Conservation (phyloP, 2,797 vertebrate genomes). For the Gadopsis bispinosus region DNA sequence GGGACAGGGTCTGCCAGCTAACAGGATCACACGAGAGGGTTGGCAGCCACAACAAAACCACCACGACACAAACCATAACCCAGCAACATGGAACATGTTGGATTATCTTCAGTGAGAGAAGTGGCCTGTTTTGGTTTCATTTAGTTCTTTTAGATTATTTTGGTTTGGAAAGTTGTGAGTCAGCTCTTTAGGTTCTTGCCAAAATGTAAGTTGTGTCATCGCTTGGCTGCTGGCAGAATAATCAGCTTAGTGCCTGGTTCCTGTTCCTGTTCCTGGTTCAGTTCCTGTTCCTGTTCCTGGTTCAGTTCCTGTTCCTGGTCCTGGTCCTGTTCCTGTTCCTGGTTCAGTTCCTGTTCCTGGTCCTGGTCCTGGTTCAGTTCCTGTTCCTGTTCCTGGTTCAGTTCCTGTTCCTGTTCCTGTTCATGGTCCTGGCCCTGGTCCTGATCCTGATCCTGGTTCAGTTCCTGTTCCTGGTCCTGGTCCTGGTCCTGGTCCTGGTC, state of each 20-base stretch:
- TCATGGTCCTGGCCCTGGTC: too few species aligned
- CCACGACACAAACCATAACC: conserved; percentile 1
- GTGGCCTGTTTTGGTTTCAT: neutral
- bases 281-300: neutral
- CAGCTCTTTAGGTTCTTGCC: neutral
- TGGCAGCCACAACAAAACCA: neutral
- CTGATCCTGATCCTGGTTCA: too few species aligned
- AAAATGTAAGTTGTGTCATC: neutral
- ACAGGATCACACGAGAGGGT: conserved; percentile 47
- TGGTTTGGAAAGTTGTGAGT: too few species aligned
- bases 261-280: conserved; percentile 18
- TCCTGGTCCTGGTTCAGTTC: too few species aligned
- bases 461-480: too few species aligned
- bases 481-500: too few species aligned
- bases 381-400: too few species aligned
- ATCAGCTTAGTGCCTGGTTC: conserved; percentile 22
- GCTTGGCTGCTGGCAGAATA: conserved; percentile 13
- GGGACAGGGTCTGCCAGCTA: conserved; percentile 24
- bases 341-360: too few species aligned
- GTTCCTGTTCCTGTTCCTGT: too few species aligned
- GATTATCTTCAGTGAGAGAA: neutral
- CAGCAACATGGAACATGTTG: neutral
- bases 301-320: neutral
- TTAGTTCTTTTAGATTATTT: neutral
- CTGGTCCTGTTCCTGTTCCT: too few species aligned